phyloP scores from a whole-genome alignment of 1,140 invertebrate species.

The Drosophila kanapiae region DNA sequence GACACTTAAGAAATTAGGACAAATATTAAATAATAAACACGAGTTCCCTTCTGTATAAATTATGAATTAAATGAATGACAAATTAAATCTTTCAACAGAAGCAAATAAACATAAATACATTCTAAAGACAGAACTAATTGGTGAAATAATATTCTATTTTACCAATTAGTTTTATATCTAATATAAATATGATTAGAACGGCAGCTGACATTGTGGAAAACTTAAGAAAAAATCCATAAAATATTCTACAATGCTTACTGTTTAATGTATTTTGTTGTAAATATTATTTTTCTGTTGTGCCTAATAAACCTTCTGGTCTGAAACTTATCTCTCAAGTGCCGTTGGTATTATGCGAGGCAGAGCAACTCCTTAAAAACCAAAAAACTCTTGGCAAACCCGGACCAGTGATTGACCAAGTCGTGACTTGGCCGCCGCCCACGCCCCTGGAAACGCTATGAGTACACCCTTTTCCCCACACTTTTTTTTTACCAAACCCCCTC shows the following conservation, averaged over 20 bases:
- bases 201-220: background rate
- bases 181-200: background rate
- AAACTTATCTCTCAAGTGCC: conserved; percentile 20
- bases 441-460: background rate
- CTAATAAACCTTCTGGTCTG: background rate
- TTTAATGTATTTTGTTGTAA: background rate
- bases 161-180: too few relatives aligned
- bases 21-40: background rate
- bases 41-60: background rate
- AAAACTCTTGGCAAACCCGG: conserved; percentile 2
- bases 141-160: too few relatives aligned
- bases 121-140: too few relatives aligned
- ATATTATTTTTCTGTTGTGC: background rate
- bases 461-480: conserved; percentile 20
- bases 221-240: background rate
- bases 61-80: background rate
- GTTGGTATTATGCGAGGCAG: conserved; percentile 18
- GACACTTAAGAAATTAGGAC: too few relatives aligned
- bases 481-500: background rate
- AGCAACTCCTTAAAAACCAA: conserved; percentile 22
- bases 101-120: too few relatives aligned
- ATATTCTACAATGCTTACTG: background rate
- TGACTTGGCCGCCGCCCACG: conserved; percentile 42
- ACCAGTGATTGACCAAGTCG: conserved; percentile 48
- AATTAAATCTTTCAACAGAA: background rate